Conservation (phyloP, 2,888 invertebrate genomes). For the Empis stercorea region DNA sequence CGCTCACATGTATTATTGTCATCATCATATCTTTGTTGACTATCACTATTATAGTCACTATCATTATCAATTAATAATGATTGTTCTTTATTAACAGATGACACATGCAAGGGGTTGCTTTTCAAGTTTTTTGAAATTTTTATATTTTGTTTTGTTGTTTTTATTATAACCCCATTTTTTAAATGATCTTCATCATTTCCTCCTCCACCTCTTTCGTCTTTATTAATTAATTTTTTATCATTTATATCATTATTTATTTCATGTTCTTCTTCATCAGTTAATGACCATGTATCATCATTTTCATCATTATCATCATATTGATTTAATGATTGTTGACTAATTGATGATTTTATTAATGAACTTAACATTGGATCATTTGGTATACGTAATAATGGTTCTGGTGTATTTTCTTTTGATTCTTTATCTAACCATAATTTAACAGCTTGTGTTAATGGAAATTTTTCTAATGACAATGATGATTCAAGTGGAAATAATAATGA, state of each 20-base stretch:
- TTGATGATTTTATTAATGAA: conserved; percentile 6
- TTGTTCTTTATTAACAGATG: conserved; percentile 32
- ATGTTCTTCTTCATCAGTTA: conserved; percentile 12
- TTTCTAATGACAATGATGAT: not conserved
- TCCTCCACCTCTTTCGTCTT: no score
- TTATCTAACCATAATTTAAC: conserved; percentile 46
- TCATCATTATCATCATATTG: conserved; percentile 3
- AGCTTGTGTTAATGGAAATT: conserved; percentile 43
- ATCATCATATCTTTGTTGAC: conserved; percentile 5
- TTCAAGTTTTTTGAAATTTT: conserved; percentile 39
- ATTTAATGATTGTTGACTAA: not conserved
- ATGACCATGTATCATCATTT: conserved; percentile 8
- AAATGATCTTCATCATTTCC: conserved; percentile 18
- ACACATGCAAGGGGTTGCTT: conserved; percentile 43
- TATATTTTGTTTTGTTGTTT: no score
- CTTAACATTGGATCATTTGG: conserved; percentile 11
- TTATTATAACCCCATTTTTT: conserved; percentile 7
- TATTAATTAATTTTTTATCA: no score
- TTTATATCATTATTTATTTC: no score
- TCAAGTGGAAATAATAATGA: not conserved
- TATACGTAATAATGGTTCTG: conserved; percentile 19
- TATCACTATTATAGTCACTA: conserved; percentile 11
- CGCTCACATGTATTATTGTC: conserved; percentile 14
- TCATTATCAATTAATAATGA: conserved; percentile 6
- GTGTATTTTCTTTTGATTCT: conserved; percentile 26